Evolutionary conservation across 2,888 invertebrate genomes (phyloP).

Genomic region (Axea sp.): DNA sequence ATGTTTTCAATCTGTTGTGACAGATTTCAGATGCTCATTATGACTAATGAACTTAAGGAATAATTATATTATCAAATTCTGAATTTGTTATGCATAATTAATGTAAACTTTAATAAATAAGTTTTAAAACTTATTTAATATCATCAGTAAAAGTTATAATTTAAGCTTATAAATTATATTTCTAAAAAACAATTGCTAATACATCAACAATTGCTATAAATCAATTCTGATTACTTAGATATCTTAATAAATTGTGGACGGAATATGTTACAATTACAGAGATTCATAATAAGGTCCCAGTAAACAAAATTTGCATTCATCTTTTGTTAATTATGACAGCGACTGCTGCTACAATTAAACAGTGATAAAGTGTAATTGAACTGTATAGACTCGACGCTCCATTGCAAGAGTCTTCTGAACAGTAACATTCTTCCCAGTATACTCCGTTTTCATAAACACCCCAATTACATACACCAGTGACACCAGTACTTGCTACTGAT

Average conservation of each 20-base stretch:
- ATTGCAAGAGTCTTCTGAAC: slow-evolving; percentile 95
- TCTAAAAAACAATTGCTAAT: too few relatives aligned
- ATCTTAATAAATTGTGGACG: slow-evolving; percentile 18
- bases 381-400: slow-evolving; percentile 65
- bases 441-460: slow-evolving; percentile 96
- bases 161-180: too few relatives aligned
- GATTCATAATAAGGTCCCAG: background rate
- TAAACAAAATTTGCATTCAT: slow-evolving; percentile 13
- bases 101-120: too few relatives aligned
- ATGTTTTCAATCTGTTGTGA: too few relatives aligned
- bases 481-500: slow-evolving; percentile 93
- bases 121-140: too few relatives aligned
- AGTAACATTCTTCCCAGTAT: slow-evolving; percentile 98
- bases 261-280: slow-evolving; percentile 2
- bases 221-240: too few relatives aligned
- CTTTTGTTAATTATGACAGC: slow-evolving; percentile 27
- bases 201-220: too few relatives aligned
- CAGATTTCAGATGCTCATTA: too few relatives aligned
- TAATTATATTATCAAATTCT: too few relatives aligned
- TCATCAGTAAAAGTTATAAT: too few relatives aligned
- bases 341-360: slow-evolving; percentile 9
- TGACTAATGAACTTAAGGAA: too few relatives aligned
- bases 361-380: slow-evolving; percentile 20
- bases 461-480: slow-evolving; percentile 98
- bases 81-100: too few relatives aligned